Evolutionary conservation across 2,113 vertebrate species (phyloP), one percentile per base, ranked within the genome.

Genomic region (Misgurnus mizolepis): DNA sequence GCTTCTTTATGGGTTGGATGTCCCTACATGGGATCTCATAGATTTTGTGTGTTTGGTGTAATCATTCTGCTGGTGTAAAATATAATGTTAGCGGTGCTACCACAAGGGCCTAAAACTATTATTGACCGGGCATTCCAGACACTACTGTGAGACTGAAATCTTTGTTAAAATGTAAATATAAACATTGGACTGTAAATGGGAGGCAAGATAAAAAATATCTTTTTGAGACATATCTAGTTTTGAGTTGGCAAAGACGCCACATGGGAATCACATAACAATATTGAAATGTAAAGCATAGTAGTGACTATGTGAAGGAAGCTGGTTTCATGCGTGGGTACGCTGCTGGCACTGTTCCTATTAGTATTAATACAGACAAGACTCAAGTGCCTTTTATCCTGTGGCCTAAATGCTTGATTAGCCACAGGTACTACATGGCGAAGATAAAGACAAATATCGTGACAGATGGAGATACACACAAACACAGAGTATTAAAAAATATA

Each of bases 161-260:
- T 87, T 89, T 79, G 78, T 85, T 67, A 74, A 64, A 71, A 72
- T 94, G 92, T 93, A 93, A 90, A 93, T 94, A 93, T 88, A 87
- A 84, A 85, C 86, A 85, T 68, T 81, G 74, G 45, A 80, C 76
- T 92, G 84, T 90, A 88, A 84, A 90, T 86, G 88, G 55, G 88
- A 85, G 88, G 85, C 82, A 84, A 43, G 85, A 86, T 88, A 81
- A 80, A 82, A 84, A 80, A 69, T 34, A 34, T 45, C 78, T 66
- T 82, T 82, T 82, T 87, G 60, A 82, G 55, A 75, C 80, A 22
- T 85, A 76, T 41, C 83, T 65, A 12, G 66, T 87, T 22, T 81
- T 71, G 39, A 39, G 56, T 14, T 69, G 67, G 67, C 45, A 49
- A 27, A 69, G 15, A 69, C 15, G 50, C 50, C 69, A 72, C 34